These are phyloP conservation scores for Apistogramma diplotaenia DNA, from an alignment of 2,113 vertebrate species.

Conservation along the genomic window DNA sequence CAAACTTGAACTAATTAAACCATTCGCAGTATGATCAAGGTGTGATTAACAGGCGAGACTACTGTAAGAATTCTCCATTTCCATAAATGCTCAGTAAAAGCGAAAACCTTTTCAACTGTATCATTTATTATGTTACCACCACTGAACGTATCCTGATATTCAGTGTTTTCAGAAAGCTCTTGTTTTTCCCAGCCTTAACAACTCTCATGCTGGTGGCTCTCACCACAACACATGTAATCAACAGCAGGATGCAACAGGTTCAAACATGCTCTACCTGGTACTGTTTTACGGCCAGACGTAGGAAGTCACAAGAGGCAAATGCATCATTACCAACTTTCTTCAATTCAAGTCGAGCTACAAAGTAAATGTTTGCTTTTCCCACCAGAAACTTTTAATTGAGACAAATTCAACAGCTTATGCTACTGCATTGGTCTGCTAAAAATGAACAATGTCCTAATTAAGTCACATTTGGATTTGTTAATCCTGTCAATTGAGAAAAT, in stretches of 20 bases:
- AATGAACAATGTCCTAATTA: background rate
- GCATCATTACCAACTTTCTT: conserved; percentile 12
- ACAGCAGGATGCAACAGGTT: conserved; percentile 23
- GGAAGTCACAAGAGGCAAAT: background rate
- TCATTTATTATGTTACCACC: background rate
- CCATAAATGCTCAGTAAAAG: background rate
- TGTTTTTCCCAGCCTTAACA: background rate
- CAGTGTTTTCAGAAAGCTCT: background rate
- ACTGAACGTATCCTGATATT: background rate
- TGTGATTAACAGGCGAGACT: background rate
- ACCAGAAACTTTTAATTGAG: background rate
- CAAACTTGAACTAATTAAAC: background rate
- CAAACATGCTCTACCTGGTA: background rate
- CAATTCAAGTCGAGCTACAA: background rate
- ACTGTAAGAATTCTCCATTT: background rate
- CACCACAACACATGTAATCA: background rate
- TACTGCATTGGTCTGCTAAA: background rate
- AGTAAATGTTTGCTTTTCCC: background rate
- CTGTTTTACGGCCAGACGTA: conserved; percentile 1
- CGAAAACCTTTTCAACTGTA: background rate
- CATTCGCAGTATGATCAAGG: background rate
- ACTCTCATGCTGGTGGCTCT: background rate
- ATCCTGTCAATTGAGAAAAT: background rate
- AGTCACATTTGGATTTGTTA: background rate
- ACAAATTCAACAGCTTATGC: background rate